These are phyloP conservation scores for Drosophila austrosaltans DNA, from an alignment of 2,888 invertebrate genomes.

Conservation along the genomic window DNA sequence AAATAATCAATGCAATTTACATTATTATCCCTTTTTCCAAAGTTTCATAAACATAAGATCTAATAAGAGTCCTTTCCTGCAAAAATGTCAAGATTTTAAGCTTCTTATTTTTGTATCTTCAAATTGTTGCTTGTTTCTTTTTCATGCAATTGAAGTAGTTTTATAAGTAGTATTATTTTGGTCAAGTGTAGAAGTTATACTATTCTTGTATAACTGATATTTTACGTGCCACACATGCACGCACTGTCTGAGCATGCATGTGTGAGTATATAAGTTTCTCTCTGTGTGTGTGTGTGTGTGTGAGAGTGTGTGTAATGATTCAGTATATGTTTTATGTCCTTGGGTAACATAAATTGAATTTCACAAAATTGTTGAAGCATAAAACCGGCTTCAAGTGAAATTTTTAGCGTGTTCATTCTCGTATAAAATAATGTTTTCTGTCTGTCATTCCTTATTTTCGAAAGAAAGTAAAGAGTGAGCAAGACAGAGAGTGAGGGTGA, in stretches of 20 bases:
- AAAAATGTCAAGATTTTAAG: no score
- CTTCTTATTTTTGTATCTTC: no score
- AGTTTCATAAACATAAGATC: no score
- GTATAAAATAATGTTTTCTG: conserved; percentile 76
- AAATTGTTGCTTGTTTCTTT: not conserved
- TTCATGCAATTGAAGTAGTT: not conserved
- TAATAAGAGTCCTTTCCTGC: no score
- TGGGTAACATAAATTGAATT: conserved; percentile 81
- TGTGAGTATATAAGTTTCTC: no score
- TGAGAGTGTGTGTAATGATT: conserved; percentile 69
- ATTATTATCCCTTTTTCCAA: no score
- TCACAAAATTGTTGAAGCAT: conserved; percentile 82
- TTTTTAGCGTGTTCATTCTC: conserved; percentile 76
- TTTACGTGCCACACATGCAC: conserved; percentile 66
- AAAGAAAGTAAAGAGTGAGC: conserved; percentile 24
- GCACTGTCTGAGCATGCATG: not conserved
- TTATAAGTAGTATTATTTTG: not conserved
- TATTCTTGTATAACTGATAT: conserved; percentile 73
- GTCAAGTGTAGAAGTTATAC: not conserved
- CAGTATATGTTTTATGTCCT: conserved; percentile 78
- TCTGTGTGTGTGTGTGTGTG: conserved; percentile 38
- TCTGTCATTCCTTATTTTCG: conserved; percentile 64
- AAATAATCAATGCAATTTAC: no score
- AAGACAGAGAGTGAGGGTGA: conserved; percentile 4
- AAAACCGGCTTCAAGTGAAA: conserved; percentile 81